phyloP scores from a whole-genome alignment of 2,113 vertebrate genomes.

The Acinonyx jubatus region DNA sequence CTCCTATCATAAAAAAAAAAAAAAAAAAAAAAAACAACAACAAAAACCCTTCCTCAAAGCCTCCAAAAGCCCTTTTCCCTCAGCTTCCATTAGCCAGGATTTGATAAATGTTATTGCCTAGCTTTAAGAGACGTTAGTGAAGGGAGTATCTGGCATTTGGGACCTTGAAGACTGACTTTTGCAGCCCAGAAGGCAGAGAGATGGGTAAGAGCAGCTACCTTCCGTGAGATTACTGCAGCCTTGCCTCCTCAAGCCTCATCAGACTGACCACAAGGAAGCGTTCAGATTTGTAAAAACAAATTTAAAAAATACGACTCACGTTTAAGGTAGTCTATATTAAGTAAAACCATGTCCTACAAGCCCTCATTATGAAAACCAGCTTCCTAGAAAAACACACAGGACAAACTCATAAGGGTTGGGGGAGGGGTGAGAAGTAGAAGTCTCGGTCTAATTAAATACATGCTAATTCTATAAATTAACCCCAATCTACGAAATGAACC shows the following conservation, averaged over 20 bases:
- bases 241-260: background rate
- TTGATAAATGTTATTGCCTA: background rate
- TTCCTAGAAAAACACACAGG: background rate
- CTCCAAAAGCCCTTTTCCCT: background rate
- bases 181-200: background rate
- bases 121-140: background rate
- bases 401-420: background rate
- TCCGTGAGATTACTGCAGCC: background rate
- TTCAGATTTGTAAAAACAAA: background rate
- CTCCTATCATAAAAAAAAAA: background rate
- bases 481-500: background rate
- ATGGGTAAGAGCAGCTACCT: background rate
- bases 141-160: background rate
- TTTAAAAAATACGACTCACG: background rate
- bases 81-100: background rate
- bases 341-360: background rate
- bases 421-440: background rate
- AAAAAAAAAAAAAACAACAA: background rate
- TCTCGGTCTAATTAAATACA: constrained; percentile 17
- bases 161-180: background rate
- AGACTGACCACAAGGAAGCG: background rate
- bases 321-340: background rate
- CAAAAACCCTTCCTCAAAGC: background rate
- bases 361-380: constrained; percentile 11
- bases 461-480: background rate